phyloP scores from a whole-genome alignment of 1,140 invertebrate species.

The Drosophila miranda region DNA sequence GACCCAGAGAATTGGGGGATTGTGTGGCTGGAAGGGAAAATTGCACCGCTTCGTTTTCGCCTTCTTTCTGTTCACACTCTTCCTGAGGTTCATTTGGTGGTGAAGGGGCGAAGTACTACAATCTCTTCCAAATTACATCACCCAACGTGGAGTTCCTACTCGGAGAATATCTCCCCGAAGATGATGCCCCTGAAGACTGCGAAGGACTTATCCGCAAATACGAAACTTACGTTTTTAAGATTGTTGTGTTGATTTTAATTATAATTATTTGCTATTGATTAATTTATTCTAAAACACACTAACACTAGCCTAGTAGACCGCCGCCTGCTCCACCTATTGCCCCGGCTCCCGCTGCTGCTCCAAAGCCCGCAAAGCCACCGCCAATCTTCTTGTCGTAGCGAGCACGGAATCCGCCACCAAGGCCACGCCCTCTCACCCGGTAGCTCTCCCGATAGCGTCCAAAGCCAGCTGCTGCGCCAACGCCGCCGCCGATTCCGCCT shows the following conservation, averaged over 20 bases:
- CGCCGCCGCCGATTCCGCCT: slow-evolving; percentile 46
- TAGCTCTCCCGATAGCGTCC: slow-evolving; percentile 68
- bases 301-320: slow-evolving; percentile 42
- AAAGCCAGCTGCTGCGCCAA: slow-evolving; percentile 67
- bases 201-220: no score
- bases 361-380: slow-evolving; percentile 44
- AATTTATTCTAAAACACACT: neutral
- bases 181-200: no score
- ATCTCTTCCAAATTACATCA: no score
- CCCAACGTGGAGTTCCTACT: no score
- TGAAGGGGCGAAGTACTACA: no score
- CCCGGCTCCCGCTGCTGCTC: slow-evolving; percentile 41
- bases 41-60: no score
- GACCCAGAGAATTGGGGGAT: no score
- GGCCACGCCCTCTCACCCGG: slow-evolving; percentile 60
- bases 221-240: neutral
- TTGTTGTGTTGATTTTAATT: neutral
- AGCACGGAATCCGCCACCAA: slow-evolving; percentile 65
- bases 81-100: no score
- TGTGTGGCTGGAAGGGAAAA: no score
- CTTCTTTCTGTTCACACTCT: no score
- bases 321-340: slow-evolving; percentile 46
- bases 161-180: no score
- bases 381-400: slow-evolving; percentile 62
- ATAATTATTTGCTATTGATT: neutral